These are phyloP conservation scores for Cervus canadensis DNA, from an alignment of 2,113 vertebrate species.

Conservation along the genomic window DNA sequence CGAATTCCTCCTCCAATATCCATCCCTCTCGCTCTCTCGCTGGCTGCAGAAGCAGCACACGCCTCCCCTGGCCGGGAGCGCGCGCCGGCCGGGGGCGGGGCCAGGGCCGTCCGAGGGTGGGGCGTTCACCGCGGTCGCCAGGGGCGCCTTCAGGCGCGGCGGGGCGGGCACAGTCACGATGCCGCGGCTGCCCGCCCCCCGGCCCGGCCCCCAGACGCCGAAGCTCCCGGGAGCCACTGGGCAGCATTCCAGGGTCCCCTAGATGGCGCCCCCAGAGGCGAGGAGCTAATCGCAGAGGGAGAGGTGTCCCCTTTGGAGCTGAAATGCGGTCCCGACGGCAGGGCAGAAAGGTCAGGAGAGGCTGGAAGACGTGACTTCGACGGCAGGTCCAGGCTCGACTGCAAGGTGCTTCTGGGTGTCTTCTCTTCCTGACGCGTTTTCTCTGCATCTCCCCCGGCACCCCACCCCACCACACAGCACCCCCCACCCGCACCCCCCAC, in stretches of 20 bases:
- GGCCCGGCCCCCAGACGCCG: neutral
- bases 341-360: neutral
- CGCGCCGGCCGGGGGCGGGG: constrained; percentile 32
- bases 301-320: neutral
- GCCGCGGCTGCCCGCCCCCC: neutral
- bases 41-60: constrained; percentile 67
- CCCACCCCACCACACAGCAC: no score
- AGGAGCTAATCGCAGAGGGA: neutral
- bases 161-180: constrained; percentile 48
- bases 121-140: neutral
- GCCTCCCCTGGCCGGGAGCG: constrained; percentile 66
- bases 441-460: neutral
- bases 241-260: neutral
- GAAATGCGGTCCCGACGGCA: neutral
- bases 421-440: neutral
- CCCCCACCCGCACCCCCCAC: no score
- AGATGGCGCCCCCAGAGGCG: neutral
- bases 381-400: neutral
- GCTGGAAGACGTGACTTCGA: neutral
- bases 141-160: constrained; percentile 9
- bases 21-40: constrained; percentile 39
- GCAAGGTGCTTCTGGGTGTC: neutral
- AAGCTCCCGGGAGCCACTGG: neutral
- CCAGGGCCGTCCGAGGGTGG: constrained; percentile 60
- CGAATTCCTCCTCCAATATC: constrained; percentile 61